Base-by-base conservation (phyloP, 1,140 invertebrate genomes). In the Drosophila sturtevanti region DNA sequence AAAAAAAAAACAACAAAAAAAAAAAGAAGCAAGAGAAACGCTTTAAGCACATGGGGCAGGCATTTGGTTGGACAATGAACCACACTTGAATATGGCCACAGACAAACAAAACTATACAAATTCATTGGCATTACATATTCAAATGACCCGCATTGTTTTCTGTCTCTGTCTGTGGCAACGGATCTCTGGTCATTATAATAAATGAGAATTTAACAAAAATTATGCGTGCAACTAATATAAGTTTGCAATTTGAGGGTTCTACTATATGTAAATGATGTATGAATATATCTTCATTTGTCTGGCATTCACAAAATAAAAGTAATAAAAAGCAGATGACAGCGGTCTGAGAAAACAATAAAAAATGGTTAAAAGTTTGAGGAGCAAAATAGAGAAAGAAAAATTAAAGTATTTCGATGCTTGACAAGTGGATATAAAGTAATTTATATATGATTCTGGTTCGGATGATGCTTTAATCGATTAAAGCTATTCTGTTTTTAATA, bases 171-270 rank as follows among this genome's bases (percentile, higher is more conserved):
- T n/a, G 12, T 55, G 27, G 61, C 54, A 58, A 41, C 74, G 82
- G 81, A 87, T 78, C 56, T 72, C 56, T 66, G 72, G 69, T 80
- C 65, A 74, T 87, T 87, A 87, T 84, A 84, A 89, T 79, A 89
- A 89, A 87, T 89, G 84, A 65, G 84, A 87, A 84, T 77, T 89
- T 63, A 84, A 71, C 76, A 79, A 77, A 48, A 87, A 89, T 87
- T 89, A 87, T 89, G 84, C 79, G 80, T 87, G 76, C 71, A 87
- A 84, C 82, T 79, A 79, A 79, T 79, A 72, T 79, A 16, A 68
- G 54, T 38, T 41, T 27, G 37, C 31, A 27, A 56, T 70, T 77
- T 62, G 65, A 61, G 62, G 77, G 52, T 61, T 69, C 55, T 6
- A 6, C 5, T 31, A 6, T 24, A 24, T 24, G 22, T 24, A 31